Evolutionary conservation across 1,140 invertebrate genomes (phyloP), one percentile per base, ranked within the genome.

Genomic region (Plectrocnemia conspersa): DNA sequence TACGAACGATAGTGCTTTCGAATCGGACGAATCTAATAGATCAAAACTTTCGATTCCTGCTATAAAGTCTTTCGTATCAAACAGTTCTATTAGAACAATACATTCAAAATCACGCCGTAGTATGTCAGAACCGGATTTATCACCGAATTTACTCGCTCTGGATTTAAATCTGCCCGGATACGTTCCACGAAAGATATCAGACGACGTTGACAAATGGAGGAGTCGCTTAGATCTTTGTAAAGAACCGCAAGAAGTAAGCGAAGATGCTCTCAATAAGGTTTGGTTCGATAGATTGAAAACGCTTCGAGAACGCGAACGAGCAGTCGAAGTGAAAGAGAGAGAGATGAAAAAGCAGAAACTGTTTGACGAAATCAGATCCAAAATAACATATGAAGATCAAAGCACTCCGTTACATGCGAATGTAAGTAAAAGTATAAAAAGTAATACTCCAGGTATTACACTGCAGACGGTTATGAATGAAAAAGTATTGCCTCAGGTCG

Each of bases 101-200:
- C 64, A 27, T 15, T 60, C 18, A 15, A 54, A 40, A 65, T 67
- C 1, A 72, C 66, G 29, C 71, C 71, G 41, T 64, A 70, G 21
- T 72, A 72, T 36, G 57, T 27, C 71, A 72, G 60, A 55, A 71
- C 38, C 67, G 50, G 63, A 65, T 45, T 33, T 74, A 47, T 74
- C 74, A 13, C 74, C 74, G 6, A 72, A 67, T 55, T 47, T 76
- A 22, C 66, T 66, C 46, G 74, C 74, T 19, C 52, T 76, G 19
- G 74, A 72, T 9, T 52, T 75, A 7, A 71, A 76, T 61, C 56
- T 76, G 19, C 74, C 74, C 33, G 74, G 74, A 6, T 76, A 67
- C 66, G 72, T 74, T 2, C 74, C 74, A 42, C 65, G 38, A n/a
- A 62, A 56, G 42, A 11, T 32, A 66, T 19, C 66, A 64, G 53